Evolutionary conservation across 2,888 invertebrate species (phyloP), one percentile per base, ranked within the genome.

Genomic region (Sericinus montela): DNA sequence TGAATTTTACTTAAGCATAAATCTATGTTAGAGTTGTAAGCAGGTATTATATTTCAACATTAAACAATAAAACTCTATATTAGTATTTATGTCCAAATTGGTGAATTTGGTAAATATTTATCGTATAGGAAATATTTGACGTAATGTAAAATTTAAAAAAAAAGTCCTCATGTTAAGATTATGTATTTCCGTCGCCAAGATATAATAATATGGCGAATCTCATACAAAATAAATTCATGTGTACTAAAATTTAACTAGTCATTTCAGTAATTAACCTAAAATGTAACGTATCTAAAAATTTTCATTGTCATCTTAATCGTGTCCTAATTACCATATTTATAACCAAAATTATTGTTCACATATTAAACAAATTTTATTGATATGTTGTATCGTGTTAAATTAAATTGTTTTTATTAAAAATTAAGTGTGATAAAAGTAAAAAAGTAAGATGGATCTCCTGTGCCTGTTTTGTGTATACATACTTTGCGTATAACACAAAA

Each of bases 361-460:
- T 71, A 73, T 72, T 84, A 82, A 81, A 82, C 72, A 84, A 85
- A 87, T 85, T 87, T 83, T 87, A 86, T 85, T 72, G 76, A 75
- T 77, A 75, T 65, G 84, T 86, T 86, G 81, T 83, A 73, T 73
- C 75, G 65, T 75, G 66, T 71, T 69, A 67, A 60, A 72, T 43
- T 79, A 75, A 67, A 71, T 74, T 80, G 75, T 69, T 70, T 80
- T 81, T 75, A 78, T 71, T 71, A 56, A 62, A 70, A 64, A 60
- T 62, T 69, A 62, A 72, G 74, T 76, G 76, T 77, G 73, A 79
- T 78, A 69, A 74, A 66, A 71, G n/a, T n/a, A n/a, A n/a, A n/a
- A n/a, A n/a, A n/a, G n/a, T n/a, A n/a, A n/a, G n/a, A n/a, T n/a
- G n/a, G n/a, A n/a, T n/a, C n/a, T n/a, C n/a, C n/a, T n/a, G n/a